A percentile compares a stretch with the other conserved stretches of the same genome.
These are phyloP conservation scores for Sylvicola cinctus DNA, from an alignment of 2,888 invertebrate genomes.

Conservation along the genomic window DNA sequence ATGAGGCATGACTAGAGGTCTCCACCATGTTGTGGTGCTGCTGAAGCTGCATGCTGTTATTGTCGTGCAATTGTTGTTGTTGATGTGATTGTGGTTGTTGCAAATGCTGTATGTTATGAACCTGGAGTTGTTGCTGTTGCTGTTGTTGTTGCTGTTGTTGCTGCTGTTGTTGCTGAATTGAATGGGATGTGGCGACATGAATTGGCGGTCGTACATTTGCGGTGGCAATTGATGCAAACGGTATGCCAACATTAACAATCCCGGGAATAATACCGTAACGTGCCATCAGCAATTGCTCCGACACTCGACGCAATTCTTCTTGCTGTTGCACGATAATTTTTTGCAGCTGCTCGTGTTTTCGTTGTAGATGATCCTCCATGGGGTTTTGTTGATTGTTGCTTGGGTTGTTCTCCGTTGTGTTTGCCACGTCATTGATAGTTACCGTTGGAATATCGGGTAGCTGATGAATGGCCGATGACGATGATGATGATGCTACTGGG, in stretches of 20 bases:
- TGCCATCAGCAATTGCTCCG: slow-evolving; percentile 69
- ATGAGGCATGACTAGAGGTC: slow-evolving; percentile 10
- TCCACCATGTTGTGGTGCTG: slow-evolving; percentile 14
- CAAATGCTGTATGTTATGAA: slow-evolving; percentile 6
- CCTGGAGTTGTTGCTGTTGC: slow-evolving; percentile 12
- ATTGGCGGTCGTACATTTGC: background rate
- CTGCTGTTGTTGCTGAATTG: slow-evolving; percentile 12
- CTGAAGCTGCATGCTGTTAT: slow-evolving; percentile 12
- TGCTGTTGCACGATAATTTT: slow-evolving; percentile 69
- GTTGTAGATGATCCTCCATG: slow-evolving; percentile 50
- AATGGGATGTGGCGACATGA: slow-evolving; percentile 12
- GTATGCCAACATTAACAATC: slow-evolving; percentile 12
- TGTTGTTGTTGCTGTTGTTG: slow-evolving; percentile 13
- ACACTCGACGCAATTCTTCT: slow-evolving; percentile 63
- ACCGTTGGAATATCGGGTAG: background rate
- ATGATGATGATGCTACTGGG: slow-evolving; percentile 2
- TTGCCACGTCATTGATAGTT: no score
- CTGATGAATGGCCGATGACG: background rate
- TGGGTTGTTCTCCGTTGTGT: no score
- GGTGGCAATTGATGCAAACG: slow-evolving; percentile 5
- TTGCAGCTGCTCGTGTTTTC: slow-evolving; percentile 70
- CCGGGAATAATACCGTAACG: slow-evolving; percentile 42
- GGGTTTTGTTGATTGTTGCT: slow-evolving; percentile 35
- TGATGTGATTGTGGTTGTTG: slow-evolving; percentile 7
- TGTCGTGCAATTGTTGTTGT: slow-evolving; percentile 12